phyloP scores from a whole-genome alignment of 2,797 vertebrate species.

The Momotus momota region DNA sequence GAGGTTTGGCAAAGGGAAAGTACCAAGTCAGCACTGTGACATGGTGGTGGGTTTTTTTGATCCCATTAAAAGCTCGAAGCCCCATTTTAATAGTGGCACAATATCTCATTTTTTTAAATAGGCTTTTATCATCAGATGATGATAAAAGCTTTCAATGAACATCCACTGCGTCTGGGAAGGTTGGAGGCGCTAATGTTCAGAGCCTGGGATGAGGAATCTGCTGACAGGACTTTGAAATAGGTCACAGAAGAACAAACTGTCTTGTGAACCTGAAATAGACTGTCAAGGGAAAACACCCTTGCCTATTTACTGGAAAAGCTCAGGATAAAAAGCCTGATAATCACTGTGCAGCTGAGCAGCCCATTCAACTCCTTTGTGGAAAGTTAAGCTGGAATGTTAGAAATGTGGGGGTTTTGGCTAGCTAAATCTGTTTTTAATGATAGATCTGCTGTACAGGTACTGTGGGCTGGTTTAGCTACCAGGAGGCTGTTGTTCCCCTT shows the following conservation, averaged over 20 bases:
- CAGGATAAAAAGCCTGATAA: neutral
- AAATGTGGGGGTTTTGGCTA: neutral
- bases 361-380: neutral
- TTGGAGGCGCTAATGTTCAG: neutral
- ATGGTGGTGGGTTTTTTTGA: neutral
- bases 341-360: neutral
- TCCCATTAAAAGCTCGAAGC: neutral
- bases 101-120: neutral
- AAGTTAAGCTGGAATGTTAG: neutral
- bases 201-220: neutral
- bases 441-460: neutral
- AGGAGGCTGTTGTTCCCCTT: neutral
- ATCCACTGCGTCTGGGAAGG: neutral
- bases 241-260: neutral
- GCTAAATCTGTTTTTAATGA: neutral
- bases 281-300: neutral
- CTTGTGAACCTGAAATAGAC: neutral
- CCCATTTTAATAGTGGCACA: neutral
- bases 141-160: neutral
- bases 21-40: neutral
- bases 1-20: neutral
- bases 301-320: neutral
- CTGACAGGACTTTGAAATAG: slow-evolving; percentile 17
- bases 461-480: neutral
- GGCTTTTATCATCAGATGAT: neutral